Evolutionary conservation across 2,113 vertebrate genomes (phyloP).

Genomic region (Rattus rattus): DNA sequence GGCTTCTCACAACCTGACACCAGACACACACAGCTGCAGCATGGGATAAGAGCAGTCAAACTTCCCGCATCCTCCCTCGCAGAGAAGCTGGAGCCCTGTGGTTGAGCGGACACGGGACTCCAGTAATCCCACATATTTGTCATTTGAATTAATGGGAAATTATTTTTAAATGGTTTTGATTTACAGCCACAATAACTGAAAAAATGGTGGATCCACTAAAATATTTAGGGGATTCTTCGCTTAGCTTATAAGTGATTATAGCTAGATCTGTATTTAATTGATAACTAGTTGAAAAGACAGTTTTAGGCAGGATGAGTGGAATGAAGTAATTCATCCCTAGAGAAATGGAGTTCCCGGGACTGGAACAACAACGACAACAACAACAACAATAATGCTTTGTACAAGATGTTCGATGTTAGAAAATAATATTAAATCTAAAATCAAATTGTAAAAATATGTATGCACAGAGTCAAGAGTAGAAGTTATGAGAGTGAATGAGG

Average conservation of each 20-base stretch:
- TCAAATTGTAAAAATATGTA: neutral
- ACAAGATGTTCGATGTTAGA: neutral
- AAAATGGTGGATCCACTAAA: neutral
- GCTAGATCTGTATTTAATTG: neutral
- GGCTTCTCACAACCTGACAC: no score
- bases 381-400: neutral
- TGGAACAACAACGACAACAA: neutral
- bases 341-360: neutral
- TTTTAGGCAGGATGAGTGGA: neutral
- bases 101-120: no score
- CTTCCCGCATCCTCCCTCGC: no score
- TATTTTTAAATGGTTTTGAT: neutral
- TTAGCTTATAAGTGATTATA: neutral
- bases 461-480: neutral
- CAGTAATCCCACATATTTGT: neutral
- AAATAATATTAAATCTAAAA: conserved; percentile 9
- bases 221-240: neutral
- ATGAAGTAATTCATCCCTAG: neutral
- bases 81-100: no score
- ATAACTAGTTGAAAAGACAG: neutral
- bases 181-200: conserved; percentile 41
- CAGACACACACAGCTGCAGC: no score
- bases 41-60: no score
- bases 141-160: neutral
- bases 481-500: conserved; percentile 18